Evolutionary conservation across 2,797 vertebrate species (phyloP).

Genomic region (Dallia pectoralis): DNA sequence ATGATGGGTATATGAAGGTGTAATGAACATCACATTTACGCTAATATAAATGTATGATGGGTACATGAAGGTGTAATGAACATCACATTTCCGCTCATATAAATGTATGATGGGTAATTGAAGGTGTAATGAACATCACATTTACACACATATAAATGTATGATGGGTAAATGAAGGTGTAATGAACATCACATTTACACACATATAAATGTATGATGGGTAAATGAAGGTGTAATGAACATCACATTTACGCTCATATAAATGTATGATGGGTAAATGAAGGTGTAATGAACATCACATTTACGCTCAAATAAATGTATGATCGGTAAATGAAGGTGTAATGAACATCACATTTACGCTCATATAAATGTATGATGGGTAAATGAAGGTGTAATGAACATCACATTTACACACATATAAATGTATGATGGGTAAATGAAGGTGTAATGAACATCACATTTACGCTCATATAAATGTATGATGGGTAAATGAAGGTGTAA

Average conservation of each 20-base stretch:
- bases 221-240: conserved; percentile 57
- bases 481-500: conserved; percentile 56
- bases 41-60: conserved; percentile 56
- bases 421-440: conserved; percentile 54
- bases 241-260: too few relatives aligned
- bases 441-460: conserved; percentile 52
- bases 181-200: conserved; percentile 40
- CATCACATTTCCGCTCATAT: too few relatives aligned
- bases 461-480: too few relatives aligned
- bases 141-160: too few relatives aligned
- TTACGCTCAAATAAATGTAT: too few relatives aligned
- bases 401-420: too few relatives aligned
- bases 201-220: conserved; percentile 56
- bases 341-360: conserved; percentile 40
- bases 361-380: conserved; percentile 54
- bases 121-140: conserved; percentile 55
- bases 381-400: conserved; percentile 57
- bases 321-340: conserved; percentile 56
- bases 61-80: conserved; percentile 57
- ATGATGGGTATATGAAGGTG: conserved; percentile 56
- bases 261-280: conserved; percentile 54
- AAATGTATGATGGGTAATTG: conserved; percentile 54
- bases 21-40: conserved; percentile 40
- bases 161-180: conserved; percentile 56
- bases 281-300: conserved; percentile 54